Percentiles rank a stretch among this genome's conserved stretches.
phyloP scores from a whole-genome alignment of 2,797 vertebrate genomes.

The Pipistrellus pipistrellus region DNA sequence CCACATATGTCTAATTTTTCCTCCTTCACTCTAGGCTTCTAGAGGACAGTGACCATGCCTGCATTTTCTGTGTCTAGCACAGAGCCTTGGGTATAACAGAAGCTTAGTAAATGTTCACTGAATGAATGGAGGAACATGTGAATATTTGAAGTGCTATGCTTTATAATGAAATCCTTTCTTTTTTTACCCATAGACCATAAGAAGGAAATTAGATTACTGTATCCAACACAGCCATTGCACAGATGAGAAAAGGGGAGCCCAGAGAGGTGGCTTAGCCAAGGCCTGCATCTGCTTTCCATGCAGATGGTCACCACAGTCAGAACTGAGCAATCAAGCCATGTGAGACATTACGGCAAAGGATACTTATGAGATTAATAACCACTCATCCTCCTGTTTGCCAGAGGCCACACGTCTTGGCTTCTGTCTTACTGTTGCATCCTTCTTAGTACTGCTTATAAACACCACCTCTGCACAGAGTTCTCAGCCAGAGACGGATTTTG shows the following conservation, averaged over 20 bases:
- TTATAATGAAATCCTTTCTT: not conserved
- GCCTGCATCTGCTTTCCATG: not conserved
- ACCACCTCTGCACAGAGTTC: conserved; percentile 3
- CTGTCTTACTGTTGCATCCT: not conserved
- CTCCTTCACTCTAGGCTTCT: not conserved
- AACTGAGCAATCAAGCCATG: not conserved
- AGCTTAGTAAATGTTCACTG: not conserved
- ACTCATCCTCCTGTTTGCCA: conserved; percentile 44
- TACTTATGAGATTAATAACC: conserved; percentile 4
- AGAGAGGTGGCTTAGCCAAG: not conserved
- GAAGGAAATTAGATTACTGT: not conserved
- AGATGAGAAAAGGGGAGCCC: not conserved
- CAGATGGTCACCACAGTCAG: not conserved
- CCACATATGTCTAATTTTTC: not conserved
- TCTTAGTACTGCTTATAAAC: conserved; percentile 20
- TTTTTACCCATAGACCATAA: not conserved
- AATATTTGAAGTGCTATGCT: not conserved
- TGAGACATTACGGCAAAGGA: conserved; percentile 23
- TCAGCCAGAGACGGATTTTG: not conserved
- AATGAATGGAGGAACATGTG: not conserved
- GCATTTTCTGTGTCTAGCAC: not conserved
- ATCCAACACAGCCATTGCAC: not conserved
- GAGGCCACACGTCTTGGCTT: conserved; percentile 13
- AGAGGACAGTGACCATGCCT: not conserved
- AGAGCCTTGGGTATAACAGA: not conserved